Evolutionary conservation across 2,797 vertebrate genomes (phyloP), one percentile per base, ranked within the genome.

Genomic region (Furcifer pardalis): DNA sequence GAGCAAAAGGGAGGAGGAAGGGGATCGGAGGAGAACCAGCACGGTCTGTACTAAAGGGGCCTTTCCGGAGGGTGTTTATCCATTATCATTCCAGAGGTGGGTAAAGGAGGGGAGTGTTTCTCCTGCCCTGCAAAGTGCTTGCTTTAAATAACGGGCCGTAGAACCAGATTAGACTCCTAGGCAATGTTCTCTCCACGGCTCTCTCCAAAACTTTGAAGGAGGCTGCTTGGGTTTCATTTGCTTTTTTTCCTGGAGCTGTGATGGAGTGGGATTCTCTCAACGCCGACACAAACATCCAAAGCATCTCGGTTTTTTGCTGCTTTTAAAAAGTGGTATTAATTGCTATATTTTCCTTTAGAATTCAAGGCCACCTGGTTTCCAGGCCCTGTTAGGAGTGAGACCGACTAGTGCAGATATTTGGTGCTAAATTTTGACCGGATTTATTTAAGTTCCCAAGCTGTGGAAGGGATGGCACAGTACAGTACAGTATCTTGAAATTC

Each of bases 71-170:
- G 30, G 7, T n/a, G 13, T 27, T 37, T 19, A 44, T 32, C 23
- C 46, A 8, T 30, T 30, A 7, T 12, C 32, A 4, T 21, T 37
- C 25, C 52, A 30, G n/a, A 72, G 30, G 49, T 27, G 13, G 4
- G n/a, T 2, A 12, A 27, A 32, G 19, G 17, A 32, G 19, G 6
- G 6, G n/a, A 5, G 25, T 46, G n/a, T n/a, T 42, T 2, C 23
- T 15, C 30, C 5, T 10, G 5, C 21, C 12, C 15, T 42, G 17
- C 76, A 25, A 32, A 52, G 59, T 2, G 7, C 19, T 37, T 1
- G 4, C 25, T 40, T 6, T 63, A 25, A n/a, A 15, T 15, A 2
- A 42, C 17, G 2, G 5, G 2, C 32, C 0, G 9, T 6, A 25
- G 19, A 49, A 40, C 5, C 10, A 42, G 71, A 52, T 21, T 3